Conservation (phyloP, 2,888 invertebrate species). For the Pollenia griseotomentosa region DNA sequence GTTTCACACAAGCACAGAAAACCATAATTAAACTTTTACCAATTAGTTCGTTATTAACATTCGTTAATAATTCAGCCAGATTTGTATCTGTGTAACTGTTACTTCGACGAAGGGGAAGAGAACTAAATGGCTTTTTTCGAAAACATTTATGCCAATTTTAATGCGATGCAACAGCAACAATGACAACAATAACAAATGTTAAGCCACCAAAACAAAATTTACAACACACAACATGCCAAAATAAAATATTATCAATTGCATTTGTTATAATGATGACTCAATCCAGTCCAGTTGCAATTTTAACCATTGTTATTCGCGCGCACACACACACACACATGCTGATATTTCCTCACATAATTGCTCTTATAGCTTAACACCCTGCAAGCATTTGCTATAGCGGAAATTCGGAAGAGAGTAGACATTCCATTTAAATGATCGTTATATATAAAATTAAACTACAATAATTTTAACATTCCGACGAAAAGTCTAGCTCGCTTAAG, state of each 20-base stretch:
- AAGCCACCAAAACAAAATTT: background rate
- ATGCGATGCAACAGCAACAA: constrained; percentile 2
- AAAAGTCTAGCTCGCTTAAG: no score
- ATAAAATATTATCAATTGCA: constrained; percentile 56
- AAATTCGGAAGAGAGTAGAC: no score
- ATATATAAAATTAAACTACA: no score
- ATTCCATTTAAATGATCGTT: no score
- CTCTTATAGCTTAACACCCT: no score
- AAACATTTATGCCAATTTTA: constrained; percentile 18
- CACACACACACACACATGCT: no score
- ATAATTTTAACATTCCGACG: no score
- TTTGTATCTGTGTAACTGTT: background rate
- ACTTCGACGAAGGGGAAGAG: no score
- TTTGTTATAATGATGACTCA: constrained; percentile 52
- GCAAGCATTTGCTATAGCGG: no score
- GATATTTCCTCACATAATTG: no score
- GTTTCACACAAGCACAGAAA: background rate
- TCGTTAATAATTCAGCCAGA: constrained; percentile 38
- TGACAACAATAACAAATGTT: constrained; percentile 5
- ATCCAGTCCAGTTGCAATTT: background rate
- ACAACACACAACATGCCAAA: constrained; percentile 30
- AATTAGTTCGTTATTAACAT: constrained; percentile 44
- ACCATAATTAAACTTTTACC: constrained; percentile 42
- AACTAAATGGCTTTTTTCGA: background rate
- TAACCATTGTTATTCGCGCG: no score